Evolutionary conservation across 1,140 invertebrate species (phyloP).

Genomic region (Ceratitis capitata): DNA sequence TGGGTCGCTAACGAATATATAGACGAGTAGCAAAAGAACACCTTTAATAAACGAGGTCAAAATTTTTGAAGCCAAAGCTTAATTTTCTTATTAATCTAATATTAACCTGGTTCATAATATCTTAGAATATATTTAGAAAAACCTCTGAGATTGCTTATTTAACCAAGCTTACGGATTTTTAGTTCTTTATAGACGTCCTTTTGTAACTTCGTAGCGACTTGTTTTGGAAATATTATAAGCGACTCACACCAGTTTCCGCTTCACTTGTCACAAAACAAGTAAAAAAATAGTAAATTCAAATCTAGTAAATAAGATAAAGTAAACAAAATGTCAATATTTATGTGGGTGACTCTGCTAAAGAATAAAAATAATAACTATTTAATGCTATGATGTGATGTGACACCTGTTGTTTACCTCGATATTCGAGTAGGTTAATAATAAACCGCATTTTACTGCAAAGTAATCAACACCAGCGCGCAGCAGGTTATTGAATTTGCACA

Average conservation of each 20-base stretch:
- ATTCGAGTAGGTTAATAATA: neutral
- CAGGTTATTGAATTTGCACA: neutral
- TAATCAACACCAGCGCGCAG: neutral
- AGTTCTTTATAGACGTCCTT: too few species aligned
- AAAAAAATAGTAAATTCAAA: neutral
- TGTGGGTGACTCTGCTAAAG: neutral
- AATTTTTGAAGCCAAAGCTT: too few species aligned
- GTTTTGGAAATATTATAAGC: too few species aligned
- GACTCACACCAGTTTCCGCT: neutral
- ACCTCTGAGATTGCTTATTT: too few species aligned
- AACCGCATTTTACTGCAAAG: neutral
- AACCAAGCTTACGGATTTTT: too few species aligned
- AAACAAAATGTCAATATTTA: neutral
- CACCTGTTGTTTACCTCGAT: constrained; percentile 16
- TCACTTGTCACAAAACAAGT: neutral
- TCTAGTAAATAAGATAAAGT: neutral
- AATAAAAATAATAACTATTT: neutral
- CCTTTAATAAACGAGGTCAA: too few species aligned
- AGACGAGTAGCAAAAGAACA: too few species aligned
- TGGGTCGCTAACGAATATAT: too few species aligned
- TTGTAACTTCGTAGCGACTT: too few species aligned
- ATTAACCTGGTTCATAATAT: too few species aligned
- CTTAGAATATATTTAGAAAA: too few species aligned
- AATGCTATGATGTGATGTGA: neutral
- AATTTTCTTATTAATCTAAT: too few species aligned